Conservation (phyloP, 2,888 invertebrate species). For the Sabellastarte sp. region DNA sequence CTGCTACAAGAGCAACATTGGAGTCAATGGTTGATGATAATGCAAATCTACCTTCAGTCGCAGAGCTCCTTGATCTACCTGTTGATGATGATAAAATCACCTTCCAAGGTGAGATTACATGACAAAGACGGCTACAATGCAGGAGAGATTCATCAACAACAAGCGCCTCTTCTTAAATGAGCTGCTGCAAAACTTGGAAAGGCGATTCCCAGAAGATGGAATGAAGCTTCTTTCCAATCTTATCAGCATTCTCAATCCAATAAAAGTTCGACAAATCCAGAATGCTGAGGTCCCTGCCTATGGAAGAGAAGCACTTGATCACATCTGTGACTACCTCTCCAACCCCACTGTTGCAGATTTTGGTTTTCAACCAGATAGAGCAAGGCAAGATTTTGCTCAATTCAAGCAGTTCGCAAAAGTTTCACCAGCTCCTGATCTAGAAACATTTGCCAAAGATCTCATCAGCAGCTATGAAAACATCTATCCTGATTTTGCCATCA, state of each 20-base stretch:
- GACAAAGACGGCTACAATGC: too few relatives aligned
- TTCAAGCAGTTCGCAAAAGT: neutral
- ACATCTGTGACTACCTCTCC: neutral
- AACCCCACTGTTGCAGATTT: neutral
- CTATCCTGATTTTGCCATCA: constrained; percentile 1
- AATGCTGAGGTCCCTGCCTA: neutral
- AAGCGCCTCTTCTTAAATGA: constrained; percentile 3
- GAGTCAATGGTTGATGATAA: neutral
- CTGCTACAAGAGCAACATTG: neutral
- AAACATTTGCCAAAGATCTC: neutral
- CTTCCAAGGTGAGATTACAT: too few relatives aligned
- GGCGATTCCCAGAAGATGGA: neutral
- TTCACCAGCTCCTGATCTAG: neutral
- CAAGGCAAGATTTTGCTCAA: neutral
- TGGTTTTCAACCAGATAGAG: neutral
- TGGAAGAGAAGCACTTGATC: neutral
- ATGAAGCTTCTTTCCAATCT: neutral
- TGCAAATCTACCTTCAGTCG: neutral
- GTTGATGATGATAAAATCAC: neutral
- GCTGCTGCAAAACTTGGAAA: neutral
- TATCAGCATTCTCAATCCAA: neutral
- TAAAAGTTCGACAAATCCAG: neutral
- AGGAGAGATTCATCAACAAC: too few relatives aligned
- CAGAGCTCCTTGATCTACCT: neutral
- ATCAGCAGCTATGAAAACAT: neutral